phyloP scores from a whole-genome alignment of 2,113 vertebrate genomes.

The Chinchilla lanigera region DNA sequence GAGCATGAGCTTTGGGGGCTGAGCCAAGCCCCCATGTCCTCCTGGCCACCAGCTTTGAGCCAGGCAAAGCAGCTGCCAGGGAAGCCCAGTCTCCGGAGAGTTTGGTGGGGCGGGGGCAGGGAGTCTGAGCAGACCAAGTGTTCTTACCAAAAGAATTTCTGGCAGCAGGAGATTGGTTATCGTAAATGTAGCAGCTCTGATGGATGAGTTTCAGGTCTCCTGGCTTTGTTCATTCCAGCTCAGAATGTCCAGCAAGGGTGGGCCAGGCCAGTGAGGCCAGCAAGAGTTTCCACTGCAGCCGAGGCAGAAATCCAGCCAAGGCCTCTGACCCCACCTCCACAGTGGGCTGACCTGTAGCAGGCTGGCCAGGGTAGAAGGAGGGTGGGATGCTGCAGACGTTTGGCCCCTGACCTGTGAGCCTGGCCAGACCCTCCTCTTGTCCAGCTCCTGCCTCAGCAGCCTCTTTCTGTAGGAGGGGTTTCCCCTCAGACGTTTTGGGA shows the following conservation, averaged over 20 bases:
- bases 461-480: neutral
- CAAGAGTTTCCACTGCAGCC: neutral
- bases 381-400: neutral
- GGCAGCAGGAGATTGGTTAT: slow-evolving; percentile 47
- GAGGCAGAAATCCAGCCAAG: neutral
- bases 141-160: slow-evolving; percentile 86
- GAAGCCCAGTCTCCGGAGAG: neutral
- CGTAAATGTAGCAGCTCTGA: slow-evolving; percentile 45
- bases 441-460: neutral
- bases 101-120: slow-evolving; percentile 47
- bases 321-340: neutral
- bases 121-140: slow-evolving; percentile 92
- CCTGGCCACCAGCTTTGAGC: neutral
- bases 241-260: neutral
- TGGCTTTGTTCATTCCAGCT: neutral
- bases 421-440: neutral
- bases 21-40: neutral
- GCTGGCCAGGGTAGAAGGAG: neutral
- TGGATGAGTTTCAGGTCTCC: slow-evolving; percentile 27
- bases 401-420: neutral
- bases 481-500: neutral
- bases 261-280: neutral
- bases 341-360: neutral
- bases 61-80: neutral
- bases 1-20: neutral